Evolutionary conservation across 2,888 invertebrate genomes (phyloP), one percentile per base, ranked within the genome.

Genomic region (Drosophila paucipuncta): DNA sequence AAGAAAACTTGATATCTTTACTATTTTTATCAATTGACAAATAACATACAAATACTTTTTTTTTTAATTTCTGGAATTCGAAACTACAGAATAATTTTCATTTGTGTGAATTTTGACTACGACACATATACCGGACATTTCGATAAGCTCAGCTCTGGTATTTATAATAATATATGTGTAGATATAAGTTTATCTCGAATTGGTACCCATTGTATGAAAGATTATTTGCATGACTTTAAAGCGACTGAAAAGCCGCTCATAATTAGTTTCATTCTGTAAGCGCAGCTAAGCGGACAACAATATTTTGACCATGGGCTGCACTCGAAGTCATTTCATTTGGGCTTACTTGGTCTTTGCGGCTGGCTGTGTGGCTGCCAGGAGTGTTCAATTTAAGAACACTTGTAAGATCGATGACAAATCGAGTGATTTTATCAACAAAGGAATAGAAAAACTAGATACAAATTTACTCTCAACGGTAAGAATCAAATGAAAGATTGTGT

Each of bases 221-320:
- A 25, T 25, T 33, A 16, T 22, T 6, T 22, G 28, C 18, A 18
- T 37, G 16, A 37, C 16, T 37, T 37, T 16, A 37, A 16, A 16
- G 28, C n/a, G 13, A 35, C 6, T 25, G 18, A 39, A 43, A 43
- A 11, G 13, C 2, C 13, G 11, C n/a, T 30, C 5, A 3, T 9
- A 7, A 22, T 60, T 41, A 70, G 33, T 53, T 52, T 6, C 22
- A 16, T 52, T 76, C 22, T 39, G 28, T 10, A 7, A 30, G 31
- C 22, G 33, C 11, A 16, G 1, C 47, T 9, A 28, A 30, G 6
- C 31, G 31, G 47, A 37, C n/a, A 5, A 13, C 10, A 35, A 31
- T 30, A n/a, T 30, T 18, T 16, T 16, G 0, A 41, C 2, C 9
- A 73, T 73, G 76, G 5, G 22, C 22, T 31, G 50, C 6, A 50